Base-by-base conservation (phyloP, 2,888 invertebrate species). In the Drosophila silvestris region DNA sequence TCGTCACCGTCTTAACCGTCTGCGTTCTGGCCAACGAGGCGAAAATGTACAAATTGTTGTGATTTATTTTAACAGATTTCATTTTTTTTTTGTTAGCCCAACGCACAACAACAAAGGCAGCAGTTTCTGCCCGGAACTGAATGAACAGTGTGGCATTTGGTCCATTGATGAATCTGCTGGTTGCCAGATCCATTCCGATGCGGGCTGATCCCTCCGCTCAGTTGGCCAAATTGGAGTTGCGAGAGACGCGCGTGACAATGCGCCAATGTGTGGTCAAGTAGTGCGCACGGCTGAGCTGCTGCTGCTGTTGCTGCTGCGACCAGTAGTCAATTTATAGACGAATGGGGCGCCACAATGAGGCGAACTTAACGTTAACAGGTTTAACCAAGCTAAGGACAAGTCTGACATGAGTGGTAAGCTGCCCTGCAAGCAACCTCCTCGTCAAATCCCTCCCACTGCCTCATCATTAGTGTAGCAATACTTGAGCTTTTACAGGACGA, bases 1-100 rank as follows among this genome's bases (percentile, higher is more conserved):
- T 69, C 70, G 54, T 74, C 81, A 68, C 70, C 82, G 52, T 44
- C 53, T 22, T 53, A 19, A 58, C 33, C 59, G 57, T 68, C 77
- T 76, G 73, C 54, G 51, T 58, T 63, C 82, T 85, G 83, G 57
- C 82, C 87, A 87, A 85, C 87, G 90, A 87, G 83, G 82, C 87
- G 89, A 90, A 87, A 87, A 85, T 90, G 90, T 87, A 87, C 89
- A 87, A 87, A 87, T 87, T 87, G 87, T 87, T 87, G 87, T 90
- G 87, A 87, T 87, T 87, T 87, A 87, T 87, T 87, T 87, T 90
- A 87, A 87, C 90, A 87, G 87, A 85, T 87, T 84, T 52, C 30
- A 66, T 65, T 65, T 51, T 54, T 47, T 57, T 51, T 62, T 79
- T 80, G 89, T 86, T 89, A 89, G 83, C 89, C 89, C 79, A 85